phyloP scores from a whole-genome alignment of 2,113 vertebrate species.

The Bagarius yarrelli region DNA sequence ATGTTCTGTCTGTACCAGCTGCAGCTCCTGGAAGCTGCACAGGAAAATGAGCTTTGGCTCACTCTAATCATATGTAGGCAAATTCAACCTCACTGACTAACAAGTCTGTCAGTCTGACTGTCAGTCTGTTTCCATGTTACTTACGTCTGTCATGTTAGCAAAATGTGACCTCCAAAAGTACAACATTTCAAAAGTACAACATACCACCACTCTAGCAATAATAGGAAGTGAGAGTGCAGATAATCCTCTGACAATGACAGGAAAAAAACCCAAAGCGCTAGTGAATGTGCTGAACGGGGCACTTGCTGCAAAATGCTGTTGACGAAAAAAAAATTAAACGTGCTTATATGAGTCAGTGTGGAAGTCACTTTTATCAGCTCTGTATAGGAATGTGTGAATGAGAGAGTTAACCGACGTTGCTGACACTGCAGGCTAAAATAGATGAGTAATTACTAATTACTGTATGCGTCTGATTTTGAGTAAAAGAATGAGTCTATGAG shows the following conservation, averaged over 20 bases:
- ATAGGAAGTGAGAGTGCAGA: slow-evolving; percentile 18
- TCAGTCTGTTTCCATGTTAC: too few relatives aligned
- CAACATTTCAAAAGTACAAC: too few relatives aligned
- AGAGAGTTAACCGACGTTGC: not conserved
- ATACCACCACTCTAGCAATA: not conserved
- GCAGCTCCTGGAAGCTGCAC: too few relatives aligned
- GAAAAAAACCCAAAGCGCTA: too few relatives aligned
- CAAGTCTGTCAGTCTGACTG: not conserved
- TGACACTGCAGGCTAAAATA: too few relatives aligned
- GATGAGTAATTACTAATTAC: not conserved
- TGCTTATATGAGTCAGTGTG: not conserved
- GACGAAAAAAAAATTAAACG: too few relatives aligned
- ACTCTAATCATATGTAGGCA: not conserved
- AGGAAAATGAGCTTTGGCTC: not conserved
- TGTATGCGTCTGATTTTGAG: not conserved
- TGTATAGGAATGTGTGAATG: not conserved
- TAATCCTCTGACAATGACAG: not conserved
- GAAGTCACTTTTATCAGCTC: not conserved
- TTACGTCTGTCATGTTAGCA: too few relatives aligned
- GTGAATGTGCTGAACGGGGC: not conserved
- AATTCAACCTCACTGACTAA: not conserved
- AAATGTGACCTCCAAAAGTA: not conserved
- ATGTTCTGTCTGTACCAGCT: too few relatives aligned
- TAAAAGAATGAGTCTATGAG: not conserved
- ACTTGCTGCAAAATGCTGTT: not conserved